Base-by-base conservation (phyloP, 2,888 invertebrate species). In the Dorcus parallelipipedus region DNA sequence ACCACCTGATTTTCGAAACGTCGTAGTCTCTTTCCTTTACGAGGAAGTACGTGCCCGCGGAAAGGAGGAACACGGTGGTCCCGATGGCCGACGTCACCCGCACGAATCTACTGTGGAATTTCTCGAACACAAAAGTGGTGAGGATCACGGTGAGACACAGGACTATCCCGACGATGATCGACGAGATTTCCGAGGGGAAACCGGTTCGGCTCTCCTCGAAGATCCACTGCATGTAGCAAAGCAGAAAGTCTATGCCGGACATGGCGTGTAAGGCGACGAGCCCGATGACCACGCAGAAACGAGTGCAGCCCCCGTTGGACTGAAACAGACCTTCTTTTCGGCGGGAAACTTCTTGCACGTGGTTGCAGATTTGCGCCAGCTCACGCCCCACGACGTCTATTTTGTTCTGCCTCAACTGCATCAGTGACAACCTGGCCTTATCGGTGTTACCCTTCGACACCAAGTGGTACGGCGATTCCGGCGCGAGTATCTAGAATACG, bases 381-480 rank as follows among this genome's bases (percentile, higher is more conserved):
- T 90, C 90, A 3, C 82, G 79, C 59, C 86, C 83, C 0, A 89
- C 85, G 0, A 81, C 84, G 0, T 81, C 78, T 3, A 78, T 74
- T 1, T 84, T 82, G 58, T 82, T 82, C 0, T 87, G 84, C 0
- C 92, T 82, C n/a, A 94, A 79, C 64, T 81, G 86, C 52, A 83
- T 79, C 63, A 95, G 75, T n/a, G 90, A 81, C 0, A 78, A 75
- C 0, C 85, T 76, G 0, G 93, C 93, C 0, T 86, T 83, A 0
- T 82, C 76, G 0, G 74, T 76, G 51, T 82, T 75, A 20, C 86
- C 84, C 73, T 85, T 82, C 33, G 78, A 76, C 1, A 89, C 76
- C 41, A 84, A 80, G 67, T 84, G 88, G 57, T 87, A 85, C 0
- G 94, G 94, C 0, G 90, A 87, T 70, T 94, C 93, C 0, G 92